Evolutionary conservation across 2,113 vertebrate species (phyloP), one percentile per base, ranked within the genome.

Genomic region (Triplophysa rosa): DNA sequence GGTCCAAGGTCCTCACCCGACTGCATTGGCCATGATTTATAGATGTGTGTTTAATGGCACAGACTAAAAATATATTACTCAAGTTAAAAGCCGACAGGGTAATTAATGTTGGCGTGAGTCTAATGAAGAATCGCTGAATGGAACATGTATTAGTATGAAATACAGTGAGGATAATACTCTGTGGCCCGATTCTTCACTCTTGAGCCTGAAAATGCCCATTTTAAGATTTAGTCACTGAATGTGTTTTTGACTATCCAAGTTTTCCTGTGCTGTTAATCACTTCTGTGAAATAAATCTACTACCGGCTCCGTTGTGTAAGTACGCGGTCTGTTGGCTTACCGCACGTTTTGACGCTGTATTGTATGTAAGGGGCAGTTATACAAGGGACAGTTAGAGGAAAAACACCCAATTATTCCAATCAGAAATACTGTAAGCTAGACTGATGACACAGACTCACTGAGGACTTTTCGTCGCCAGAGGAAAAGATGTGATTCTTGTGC

Each of bases 1-100:
- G 49, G 49, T 21, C 58, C 56, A 10, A 63, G 79, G 63, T 89
- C 80, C 81, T 87, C 87, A 84, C 71, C 85, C 74, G 68, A 33
- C 61, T 29, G 70, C 66, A 67, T 67, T 24, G 23, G 26, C 9
- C 10, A 2, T 80, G 65, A 78, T 84, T 87, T 86, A 86, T 80
- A 33, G 26, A 71, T 56, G 26, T 80, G 77, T 42, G 72, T 78
- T 79, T 83, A 77, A 86, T 75, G 77, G 61, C 65, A 40, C 78
- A 80, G 47, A 73, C 82, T 79, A 62, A 68, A 23, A 78, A 66
- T 52, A 62, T 65, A 58, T 82, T 70, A 16, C 63, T 84, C 69
- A 64, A 19, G 64, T 78, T 72, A 26, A 72, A 66, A 21, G 24
- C 69, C 66, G 59, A 74, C 23, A 13, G 59, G 80, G 66, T 85